A percentile compares a stretch with the other conserved stretches of the same genome.
phyloP scores from a whole-genome alignment of 37 sponge, comb jelly and placozoan species.

The Bolinopsis microptera region DNA sequence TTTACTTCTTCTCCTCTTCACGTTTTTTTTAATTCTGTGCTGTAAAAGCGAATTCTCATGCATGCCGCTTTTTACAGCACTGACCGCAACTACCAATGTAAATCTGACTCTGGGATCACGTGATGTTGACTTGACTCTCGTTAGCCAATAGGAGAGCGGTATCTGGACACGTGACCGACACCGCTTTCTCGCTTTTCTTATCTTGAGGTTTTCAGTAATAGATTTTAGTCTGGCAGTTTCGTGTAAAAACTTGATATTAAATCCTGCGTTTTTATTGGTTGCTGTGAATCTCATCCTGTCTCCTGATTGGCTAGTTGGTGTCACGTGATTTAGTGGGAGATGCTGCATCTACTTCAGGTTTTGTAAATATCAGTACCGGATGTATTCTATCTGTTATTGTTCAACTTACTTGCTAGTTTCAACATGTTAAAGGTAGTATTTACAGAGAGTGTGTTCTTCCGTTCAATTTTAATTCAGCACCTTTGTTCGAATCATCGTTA shows the following conservation, averaged over 20 bases:
- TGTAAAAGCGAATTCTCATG: background rate
- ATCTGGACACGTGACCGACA: background rate
- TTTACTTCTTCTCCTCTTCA: background rate
- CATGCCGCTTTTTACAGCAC: background rate
- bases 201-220: background rate
- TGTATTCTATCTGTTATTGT: background rate
- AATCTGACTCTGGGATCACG: background rate
- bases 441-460: too few species aligned
- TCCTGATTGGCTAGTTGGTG: background rate
- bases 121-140: too few species aligned
- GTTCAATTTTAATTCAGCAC: too few species aligned
- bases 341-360: background rate
- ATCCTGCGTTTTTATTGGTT: background rate
- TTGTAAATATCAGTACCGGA: background rate
- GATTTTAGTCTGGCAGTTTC: background rate
- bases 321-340: background rate
- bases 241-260: background rate
- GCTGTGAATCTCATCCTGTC: background rate
- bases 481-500: too few species aligned
- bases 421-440: too few species aligned
- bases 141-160: background rate
- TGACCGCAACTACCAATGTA: background rate
- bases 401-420: background rate
- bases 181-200: background rate
- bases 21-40: background rate